Conservation (phyloP, 2,888 invertebrate species). For the Unio delphinus region DNA sequence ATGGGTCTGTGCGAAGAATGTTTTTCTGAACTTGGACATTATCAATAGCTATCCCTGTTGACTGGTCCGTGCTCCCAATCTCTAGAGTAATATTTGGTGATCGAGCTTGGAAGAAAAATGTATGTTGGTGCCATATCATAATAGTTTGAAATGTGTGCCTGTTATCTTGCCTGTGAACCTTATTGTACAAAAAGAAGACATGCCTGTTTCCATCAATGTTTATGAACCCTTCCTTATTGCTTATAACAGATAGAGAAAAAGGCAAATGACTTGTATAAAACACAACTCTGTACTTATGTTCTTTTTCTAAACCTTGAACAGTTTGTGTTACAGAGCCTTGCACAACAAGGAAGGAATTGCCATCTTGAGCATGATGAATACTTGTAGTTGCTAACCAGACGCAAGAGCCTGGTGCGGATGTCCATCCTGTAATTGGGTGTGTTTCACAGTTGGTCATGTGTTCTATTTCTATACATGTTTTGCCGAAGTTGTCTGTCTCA, state of each 20-base stretch:
- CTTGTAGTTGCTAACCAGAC: too few species aligned
- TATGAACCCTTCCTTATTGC: constrained; percentile 11
- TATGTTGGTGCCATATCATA: constrained; percentile 23
- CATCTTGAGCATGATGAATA: constrained; percentile 7
- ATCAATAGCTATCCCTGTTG: constrained; percentile 16
- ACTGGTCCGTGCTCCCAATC: constrained; percentile 6
- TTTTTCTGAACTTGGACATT: constrained; percentile 9
- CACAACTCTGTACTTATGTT: constrained; percentile 1
- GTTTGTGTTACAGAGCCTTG: constrained; percentile 9
- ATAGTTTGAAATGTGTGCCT: not conserved
- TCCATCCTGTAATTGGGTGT: too few species aligned
- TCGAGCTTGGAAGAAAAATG: constrained; percentile 11
- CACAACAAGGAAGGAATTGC: constrained; percentile 5
- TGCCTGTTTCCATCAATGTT: constrained; percentile 10
- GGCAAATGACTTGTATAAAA: constrained; percentile 21
- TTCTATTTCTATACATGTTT: too few species aligned
- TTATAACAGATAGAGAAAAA: constrained; percentile 3
- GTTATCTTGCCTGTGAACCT: constrained; percentile 1
- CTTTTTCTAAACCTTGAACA: not conserved
- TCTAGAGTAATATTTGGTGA: not conserved
- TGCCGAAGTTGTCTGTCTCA: constrained; percentile 2
- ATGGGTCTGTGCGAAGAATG: not conserved
- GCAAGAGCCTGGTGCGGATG: too few species aligned
- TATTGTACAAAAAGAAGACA: constrained; percentile 18
- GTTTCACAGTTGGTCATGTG: too few species aligned